A percentile compares a stretch with the other conserved stretches of the same genome.
Evolutionary conservation across 2,113 vertebrate genomes (phyloP).

Genomic region (Morone chrysops): DNA sequence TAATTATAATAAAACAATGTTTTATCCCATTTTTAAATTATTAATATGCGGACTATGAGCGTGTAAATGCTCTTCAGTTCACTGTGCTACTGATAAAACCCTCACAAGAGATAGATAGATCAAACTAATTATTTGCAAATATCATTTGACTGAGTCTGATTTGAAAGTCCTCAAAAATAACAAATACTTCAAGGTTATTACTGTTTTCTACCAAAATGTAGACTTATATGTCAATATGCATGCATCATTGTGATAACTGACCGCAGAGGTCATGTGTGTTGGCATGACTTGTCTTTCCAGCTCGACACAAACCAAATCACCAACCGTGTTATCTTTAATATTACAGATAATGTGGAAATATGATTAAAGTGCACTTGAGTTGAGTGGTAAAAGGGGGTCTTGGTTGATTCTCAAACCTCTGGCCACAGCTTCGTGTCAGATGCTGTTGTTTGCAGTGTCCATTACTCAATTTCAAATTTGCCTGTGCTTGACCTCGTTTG

Average conservation of each 20-base stretch:
- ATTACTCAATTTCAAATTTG: conserved; percentile 41
- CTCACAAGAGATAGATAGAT: neutral
- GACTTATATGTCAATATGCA: conserved; percentile 66
- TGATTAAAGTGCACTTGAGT: conserved; percentile 63
- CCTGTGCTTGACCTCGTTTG: conserved; percentile 70
- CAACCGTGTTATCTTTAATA: conserved; percentile 24
- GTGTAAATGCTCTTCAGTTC: conserved; percentile 4
- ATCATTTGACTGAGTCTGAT: conserved; percentile 24
- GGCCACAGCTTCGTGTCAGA: conserved; percentile 10
- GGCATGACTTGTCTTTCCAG: conserved; percentile 65
- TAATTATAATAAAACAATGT: neutral
- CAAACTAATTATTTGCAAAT: conserved; percentile 28
- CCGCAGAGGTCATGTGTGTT: conserved; percentile 63
- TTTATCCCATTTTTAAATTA: neutral
- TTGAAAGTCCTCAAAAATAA: conserved; percentile 22
- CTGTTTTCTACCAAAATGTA: conserved; percentile 36
- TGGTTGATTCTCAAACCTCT: conserved; percentile 13
- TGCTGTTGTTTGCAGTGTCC: conserved; percentile 70
- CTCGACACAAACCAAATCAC: conserved; percentile 41
- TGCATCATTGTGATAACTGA: conserved; percentile 68
- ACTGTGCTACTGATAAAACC: neutral
- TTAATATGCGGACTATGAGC: neutral
- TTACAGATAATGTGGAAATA: conserved; percentile 11
- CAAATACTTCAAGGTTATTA: conserved; percentile 22
- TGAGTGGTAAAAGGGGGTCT: neutral